Evolutionary conservation across 2,888 invertebrate genomes (phyloP).

Genomic region (Temnothorax unifasciatus): DNA sequence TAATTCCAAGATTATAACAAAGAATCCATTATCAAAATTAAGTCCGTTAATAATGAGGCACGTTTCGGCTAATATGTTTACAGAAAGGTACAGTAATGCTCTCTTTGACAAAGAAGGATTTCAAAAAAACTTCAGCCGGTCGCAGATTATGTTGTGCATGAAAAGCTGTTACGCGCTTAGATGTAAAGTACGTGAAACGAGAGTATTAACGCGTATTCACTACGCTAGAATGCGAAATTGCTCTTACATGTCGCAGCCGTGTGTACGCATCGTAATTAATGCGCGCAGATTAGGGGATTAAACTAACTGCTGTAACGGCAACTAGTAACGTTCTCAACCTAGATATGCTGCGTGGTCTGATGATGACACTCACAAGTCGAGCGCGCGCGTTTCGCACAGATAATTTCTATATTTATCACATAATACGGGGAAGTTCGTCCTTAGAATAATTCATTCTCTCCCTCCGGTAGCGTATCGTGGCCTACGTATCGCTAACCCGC

Average conservation of each 20-base stretch:
- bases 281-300: slow-evolving; percentile 55
- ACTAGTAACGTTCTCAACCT: slow-evolving; percentile 50
- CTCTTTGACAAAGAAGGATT: background rate
- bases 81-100: background rate
- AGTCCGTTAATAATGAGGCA: background rate
- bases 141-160: background rate
- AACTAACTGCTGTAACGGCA: slow-evolving; percentile 56
- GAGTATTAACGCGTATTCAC: slow-evolving; percentile 48
- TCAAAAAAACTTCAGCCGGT: background rate
- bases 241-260: slow-evolving; percentile 53
- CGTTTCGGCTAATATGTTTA: background rate
- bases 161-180: slow-evolving; percentile 34
- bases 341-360: slow-evolving; percentile 48
- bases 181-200: slow-evolving; percentile 31
- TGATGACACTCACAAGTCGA: slow-evolving; percentile 44
- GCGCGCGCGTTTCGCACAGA: slow-evolving; percentile 25
- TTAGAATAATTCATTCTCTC: slow-evolving; percentile 44
- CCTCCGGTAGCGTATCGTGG: background rate
- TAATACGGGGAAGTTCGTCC: slow-evolving; percentile 39
- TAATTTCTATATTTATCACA: slow-evolving; percentile 57
- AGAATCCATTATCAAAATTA: background rate
- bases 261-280: slow-evolving; percentile 55
- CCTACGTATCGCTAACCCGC: background rate
- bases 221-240: slow-evolving; percentile 50
- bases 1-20: background rate